phyloP scores from a whole-genome alignment of 35 echinoderm and acorn worm species.

The Ophiothrix spiculata region DNA sequence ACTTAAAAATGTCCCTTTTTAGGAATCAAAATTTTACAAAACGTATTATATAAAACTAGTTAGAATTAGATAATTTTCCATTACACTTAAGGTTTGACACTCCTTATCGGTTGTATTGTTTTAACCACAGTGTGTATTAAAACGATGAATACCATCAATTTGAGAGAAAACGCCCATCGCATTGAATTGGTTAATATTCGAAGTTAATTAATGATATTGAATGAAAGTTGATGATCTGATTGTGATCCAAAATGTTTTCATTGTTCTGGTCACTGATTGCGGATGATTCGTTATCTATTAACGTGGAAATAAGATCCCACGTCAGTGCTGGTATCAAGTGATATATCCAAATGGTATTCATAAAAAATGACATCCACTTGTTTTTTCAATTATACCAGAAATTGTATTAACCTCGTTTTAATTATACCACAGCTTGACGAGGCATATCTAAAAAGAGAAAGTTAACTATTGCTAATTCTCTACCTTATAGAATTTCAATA shows the following conservation, averaged over 20 bases:
- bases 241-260: not conserved
- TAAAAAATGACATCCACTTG: not conserved
- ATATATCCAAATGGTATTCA: not conserved
- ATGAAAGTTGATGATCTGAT: not conserved
- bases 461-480: not conserved
- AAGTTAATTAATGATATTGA: not conserved
- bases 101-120: not conserved
- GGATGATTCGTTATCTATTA: constrained; percentile 7
- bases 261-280: not conserved
- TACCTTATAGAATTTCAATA: not conserved
- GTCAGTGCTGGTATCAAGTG: not conserved
- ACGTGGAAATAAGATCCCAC: not conserved
- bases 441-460: not conserved
- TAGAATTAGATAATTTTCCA: no score
- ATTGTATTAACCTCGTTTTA: not conserved
- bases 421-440: not conserved
- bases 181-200: not conserved
- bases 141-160: not conserved
- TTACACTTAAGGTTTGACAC: not conserved
- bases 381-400: constrained; percentile 5
- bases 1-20: not conserved
- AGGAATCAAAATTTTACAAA: no score
- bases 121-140: not conserved
- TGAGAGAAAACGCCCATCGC: not conserved
- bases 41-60: no score